Base-by-base conservation (phyloP, 2,113 vertebrate species). In the Carassius carassius region DNA sequence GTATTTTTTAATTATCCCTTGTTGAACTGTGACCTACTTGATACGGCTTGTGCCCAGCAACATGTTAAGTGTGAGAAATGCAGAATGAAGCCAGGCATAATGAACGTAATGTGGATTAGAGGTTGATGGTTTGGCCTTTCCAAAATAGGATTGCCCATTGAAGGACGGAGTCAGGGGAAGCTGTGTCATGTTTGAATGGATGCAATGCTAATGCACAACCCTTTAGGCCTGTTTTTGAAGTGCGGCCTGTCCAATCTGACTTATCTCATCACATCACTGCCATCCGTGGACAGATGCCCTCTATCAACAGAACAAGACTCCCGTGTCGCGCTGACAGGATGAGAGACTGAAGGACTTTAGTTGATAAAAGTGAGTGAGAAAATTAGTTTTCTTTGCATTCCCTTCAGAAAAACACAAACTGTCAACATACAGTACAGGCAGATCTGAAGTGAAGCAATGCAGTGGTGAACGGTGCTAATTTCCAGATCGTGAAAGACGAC, bases 151-250 rank as follows among this genome's bases (percentile, higher is more conserved):
- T 83, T 83, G 74, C 32, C 19, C 75, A 87, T 37, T 9, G 51
- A 83, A 90, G 88, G 85, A 87, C 85, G 47, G 87, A 82, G 79
- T 87, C 77, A 79, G 76, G 86, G 87, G 87, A 90, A 87, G 87
- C 87, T 51, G 83, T 89, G 92, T 90, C 82, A 84, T 88, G 87
- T 89, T 89, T 89, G 88, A 90, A 90, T 77, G 87, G 89, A 91
- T 89, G 84, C 5, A 74, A 92, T 90, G 91, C 83, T 84, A 90
- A 93, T 92, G 91, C 83, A 87, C 70, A 81, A 86, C 87, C 90
- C 82, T 81, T 83, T 85, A 85, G 73, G 75, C 86, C 74, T 85
- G 85, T 88, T 85, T 86, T 84, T 85, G 84, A 83, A 84, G 87
- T 88, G 80, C 85, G 83, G 89, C 83, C 89, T 86, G 92, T 90